Evolutionary conservation across 2,888 invertebrate species (phyloP).

Genomic region (Caenorhabditis becei): DNA sequence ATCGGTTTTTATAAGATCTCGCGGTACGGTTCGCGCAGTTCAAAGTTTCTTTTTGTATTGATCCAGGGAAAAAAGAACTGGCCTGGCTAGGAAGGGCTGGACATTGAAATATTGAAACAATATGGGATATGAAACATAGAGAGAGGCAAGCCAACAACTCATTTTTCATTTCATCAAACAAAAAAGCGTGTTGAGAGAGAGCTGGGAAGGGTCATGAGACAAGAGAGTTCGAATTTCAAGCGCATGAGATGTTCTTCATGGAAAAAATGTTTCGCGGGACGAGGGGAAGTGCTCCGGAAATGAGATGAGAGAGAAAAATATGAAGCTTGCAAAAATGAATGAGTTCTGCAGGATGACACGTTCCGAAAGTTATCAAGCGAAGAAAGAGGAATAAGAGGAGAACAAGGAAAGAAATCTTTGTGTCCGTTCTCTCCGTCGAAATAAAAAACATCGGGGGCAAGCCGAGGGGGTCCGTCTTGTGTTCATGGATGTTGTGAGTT

Average conservation of each 20-base stretch:
- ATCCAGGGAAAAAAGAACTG: no score
- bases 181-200: conserved; percentile 2
- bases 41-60: conserved; percentile 1
- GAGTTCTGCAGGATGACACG: neutral
- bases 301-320: no score
- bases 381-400: neutral
- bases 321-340: no score
- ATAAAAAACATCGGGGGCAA: conserved; percentile 49
- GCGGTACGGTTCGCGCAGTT: neutral
- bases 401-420: conserved; percentile 15
- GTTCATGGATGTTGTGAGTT: conserved; percentile 55
- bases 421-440: conserved; percentile 19
- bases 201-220: conserved; percentile 9
- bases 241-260: conserved; percentile 1
- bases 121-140: neutral
- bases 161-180: conserved; percentile 15
- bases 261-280: neutral
- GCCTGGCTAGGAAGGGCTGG: neutral
- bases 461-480: conserved; percentile 47
- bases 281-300: neutral
- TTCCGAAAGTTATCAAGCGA: no score
- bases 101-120: conserved; percentile 7
- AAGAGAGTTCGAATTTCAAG: conserved; percentile 28
- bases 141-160: neutral
- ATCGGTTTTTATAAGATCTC: conserved; percentile 7